phyloP scores from a whole-genome alignment of 2,797 vertebrate genomes.

The Pangasius larnaudii region DNA sequence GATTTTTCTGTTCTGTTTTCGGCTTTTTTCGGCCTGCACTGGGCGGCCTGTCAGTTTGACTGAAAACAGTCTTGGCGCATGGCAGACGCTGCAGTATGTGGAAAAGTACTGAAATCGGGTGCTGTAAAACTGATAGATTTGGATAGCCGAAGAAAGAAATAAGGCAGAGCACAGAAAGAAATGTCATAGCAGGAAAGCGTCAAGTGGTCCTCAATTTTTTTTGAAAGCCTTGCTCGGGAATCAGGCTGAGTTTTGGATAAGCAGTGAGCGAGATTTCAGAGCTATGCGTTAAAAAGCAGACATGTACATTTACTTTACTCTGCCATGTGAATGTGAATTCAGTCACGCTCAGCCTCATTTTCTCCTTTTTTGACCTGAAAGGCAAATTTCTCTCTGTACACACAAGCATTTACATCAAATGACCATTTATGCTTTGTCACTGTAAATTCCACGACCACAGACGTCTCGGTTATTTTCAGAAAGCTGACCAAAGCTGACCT shows the following conservation, averaged over 20 bases:
- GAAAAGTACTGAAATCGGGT: conserved; percentile 33
- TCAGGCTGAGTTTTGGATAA: neutral
- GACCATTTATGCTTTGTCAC: conserved; percentile 3
- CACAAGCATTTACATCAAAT: neutral
- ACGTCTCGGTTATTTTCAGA: conserved; percentile 29
- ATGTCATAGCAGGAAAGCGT: neutral
- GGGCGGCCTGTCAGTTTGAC: conserved; percentile 38
- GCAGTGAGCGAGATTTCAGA: neutral
- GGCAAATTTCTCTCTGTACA: neutral
- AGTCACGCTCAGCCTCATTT: neutral
- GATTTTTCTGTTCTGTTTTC: conserved; percentile 60
- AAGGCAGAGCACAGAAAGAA: conserved; percentile 14
- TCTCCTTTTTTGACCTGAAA: neutral
- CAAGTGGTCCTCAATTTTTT: neutral
- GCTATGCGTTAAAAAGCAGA: neutral
- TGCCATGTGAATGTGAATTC: neutral
- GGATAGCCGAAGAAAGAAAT: conserved; percentile 20
- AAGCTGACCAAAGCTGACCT: conserved; percentile 23
- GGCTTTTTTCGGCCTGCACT: conserved; percentile 24
- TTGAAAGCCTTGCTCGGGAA: neutral
- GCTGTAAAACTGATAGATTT: conserved; percentile 2
- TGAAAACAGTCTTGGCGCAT: conserved; percentile 28
- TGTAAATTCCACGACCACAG: neutral
- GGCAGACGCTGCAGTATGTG: neutral
- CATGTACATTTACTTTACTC: neutral